Evolutionary conservation across 2,888 invertebrate species (phyloP), one percentile per base, ranked within the genome.

Genomic region (Caenorhabditis becei): DNA sequence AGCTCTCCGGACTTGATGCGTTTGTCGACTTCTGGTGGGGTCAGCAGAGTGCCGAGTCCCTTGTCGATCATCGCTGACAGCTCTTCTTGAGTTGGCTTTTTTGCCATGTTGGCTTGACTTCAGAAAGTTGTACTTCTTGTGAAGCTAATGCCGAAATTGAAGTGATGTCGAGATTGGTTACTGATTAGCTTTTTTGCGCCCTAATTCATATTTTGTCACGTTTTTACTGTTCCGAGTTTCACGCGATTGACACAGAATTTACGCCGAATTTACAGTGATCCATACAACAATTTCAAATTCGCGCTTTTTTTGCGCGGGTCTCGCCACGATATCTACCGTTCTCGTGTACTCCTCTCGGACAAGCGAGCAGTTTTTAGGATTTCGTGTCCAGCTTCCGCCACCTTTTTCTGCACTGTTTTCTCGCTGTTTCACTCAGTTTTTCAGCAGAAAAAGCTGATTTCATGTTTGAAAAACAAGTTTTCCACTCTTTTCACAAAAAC

Each of bases 271-370:
- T n/a, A n/a, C n/a, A n/a, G n/a, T n/a, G n/a, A n/a, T n/a, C n/a
- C n/a, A n/a, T n/a, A n/a, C n/a, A n/a, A n/a, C 7, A 44, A 44
- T 18, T 49, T 49, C 18, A 20, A 49, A 49, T 18, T 44, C n/a
- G 47, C 47, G 47, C 47, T 49, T 49, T 10, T 32, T 4, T 32
- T 4, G 16, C 2, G 18, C 47, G 47, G 18, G 47, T 49, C 47
- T 49, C 97, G 92, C 98, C 97, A 56, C 99, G 93, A 92, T 99
- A 99, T 53, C 99, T 93, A 0, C 32, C 10, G 5, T 32, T 4
- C 32, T 97, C 97, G 92, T 99, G 99, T 92, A 99, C 99, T 26
- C 99, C 99, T 18, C 47, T 7, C 18, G 47, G 47, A 49, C 47
- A 49, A 49, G 32, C 32, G 5, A 10, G 10, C 4, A 32, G 10